These are phyloP conservation scores for Planococcus citri DNA, from an alignment of 1,140 invertebrate species.

Conservation along the genomic window DNA sequence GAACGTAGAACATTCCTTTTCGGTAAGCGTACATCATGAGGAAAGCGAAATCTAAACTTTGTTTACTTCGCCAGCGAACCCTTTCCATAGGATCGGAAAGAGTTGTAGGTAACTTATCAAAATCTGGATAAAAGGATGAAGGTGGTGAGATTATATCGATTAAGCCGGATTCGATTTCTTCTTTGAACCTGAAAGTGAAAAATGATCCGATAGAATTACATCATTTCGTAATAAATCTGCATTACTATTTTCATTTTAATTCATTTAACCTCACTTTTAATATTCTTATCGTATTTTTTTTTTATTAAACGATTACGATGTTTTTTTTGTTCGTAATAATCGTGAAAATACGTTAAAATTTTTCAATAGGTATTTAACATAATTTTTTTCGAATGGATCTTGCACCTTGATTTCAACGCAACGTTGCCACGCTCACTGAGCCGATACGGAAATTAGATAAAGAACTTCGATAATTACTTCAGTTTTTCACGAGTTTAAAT, in stretches of 20 bases:
- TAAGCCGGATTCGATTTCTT: conserved; percentile 62
- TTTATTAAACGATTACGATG: not conserved
- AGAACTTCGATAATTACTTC: no score
- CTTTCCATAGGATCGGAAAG: conserved; percentile 78
- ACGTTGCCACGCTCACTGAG: no score
- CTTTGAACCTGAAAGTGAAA: conserved; percentile 48
- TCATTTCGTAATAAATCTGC: not conserved
- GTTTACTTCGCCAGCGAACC: conserved; percentile 89
- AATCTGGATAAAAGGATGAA: conserved; percentile 75
- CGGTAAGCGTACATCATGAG: conserved; percentile 88
- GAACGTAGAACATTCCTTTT: conserved; percentile 65
- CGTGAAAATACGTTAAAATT: not conserved
- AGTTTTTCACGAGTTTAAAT: no score
- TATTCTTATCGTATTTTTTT: not conserved
- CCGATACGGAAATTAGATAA: no score
- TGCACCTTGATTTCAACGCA: no score
- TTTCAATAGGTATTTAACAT: not conserved
- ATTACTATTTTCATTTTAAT: not conserved
- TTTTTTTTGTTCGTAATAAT: not conserved
- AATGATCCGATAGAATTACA: not conserved
- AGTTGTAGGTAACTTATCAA: conserved; percentile 60
- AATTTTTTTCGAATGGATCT: no score
- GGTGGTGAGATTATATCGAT: conserved; percentile 83
- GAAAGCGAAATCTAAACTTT: conserved; percentile 91
- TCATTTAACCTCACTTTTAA: not conserved